Evolutionary conservation across 2,888 invertebrate species (phyloP).

Genomic region (Lithophane ornitopus): DNA sequence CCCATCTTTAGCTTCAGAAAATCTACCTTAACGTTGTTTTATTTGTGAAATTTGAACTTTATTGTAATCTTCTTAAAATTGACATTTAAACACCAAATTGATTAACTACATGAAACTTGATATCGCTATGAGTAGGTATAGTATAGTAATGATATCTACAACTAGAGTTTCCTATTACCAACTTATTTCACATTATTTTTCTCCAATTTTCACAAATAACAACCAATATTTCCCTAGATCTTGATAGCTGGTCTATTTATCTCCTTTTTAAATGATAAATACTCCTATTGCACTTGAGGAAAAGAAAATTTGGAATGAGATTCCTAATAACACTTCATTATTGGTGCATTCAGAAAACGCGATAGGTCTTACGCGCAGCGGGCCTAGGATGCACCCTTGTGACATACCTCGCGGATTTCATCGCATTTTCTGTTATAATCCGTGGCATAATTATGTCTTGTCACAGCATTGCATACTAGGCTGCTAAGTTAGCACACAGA

Average conservation of each 20-base stretch:
- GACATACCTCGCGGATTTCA: not conserved
- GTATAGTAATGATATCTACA: slow-evolving; percentile 49
- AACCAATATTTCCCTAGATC: not conserved
- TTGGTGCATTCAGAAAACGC: slow-evolving; percentile 69
- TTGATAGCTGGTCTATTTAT: slow-evolving; percentile 56
- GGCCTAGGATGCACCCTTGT: slow-evolving; percentile 26
- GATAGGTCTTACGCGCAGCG: slow-evolving; percentile 72
- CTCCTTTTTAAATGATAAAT: slow-evolving; percentile 31
- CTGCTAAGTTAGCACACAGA: slow-evolving; percentile 72
- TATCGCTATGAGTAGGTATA: slow-evolving; percentile 31
- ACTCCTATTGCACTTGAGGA: slow-evolving; percentile 20
- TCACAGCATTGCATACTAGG: slow-evolving; percentile 2
- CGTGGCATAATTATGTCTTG: not conserved
- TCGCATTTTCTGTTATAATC: not conserved
- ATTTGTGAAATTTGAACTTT: slow-evolving; percentile 44
- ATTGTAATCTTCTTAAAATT: slow-evolving; percentile 44
- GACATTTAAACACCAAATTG: slow-evolving; percentile 37
- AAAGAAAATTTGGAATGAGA: slow-evolving; percentile 39
- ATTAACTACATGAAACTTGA: slow-evolving; percentile 45
- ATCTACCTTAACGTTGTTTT: not conserved
- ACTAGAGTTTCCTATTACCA: slow-evolving; percentile 31
- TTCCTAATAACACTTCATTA: slow-evolving; percentile 16
- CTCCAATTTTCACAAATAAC: slow-evolving; percentile 50
- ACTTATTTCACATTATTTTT: slow-evolving; percentile 31
- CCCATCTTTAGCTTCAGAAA: not conserved